Conservation (phyloP, 2,113 vertebrate genomes). For the Atherinomorus stipes region DNA sequence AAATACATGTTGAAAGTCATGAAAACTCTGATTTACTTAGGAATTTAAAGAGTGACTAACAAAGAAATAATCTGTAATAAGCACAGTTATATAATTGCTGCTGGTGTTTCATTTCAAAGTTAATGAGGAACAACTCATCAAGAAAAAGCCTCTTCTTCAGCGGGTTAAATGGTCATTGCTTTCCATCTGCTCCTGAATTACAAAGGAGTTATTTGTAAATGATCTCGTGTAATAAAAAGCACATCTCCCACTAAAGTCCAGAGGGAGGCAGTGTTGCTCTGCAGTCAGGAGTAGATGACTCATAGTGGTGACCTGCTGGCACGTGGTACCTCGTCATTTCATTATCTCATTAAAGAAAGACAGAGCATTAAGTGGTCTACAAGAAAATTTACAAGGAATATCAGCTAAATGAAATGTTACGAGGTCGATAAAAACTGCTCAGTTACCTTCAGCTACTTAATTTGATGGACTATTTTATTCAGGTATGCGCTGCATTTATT, state of each 20-base stretch:
- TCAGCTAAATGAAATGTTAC: conserved; percentile 2
- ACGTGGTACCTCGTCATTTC: conserved; percentile 39
- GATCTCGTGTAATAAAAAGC: too few relatives aligned
- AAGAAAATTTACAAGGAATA: conserved; percentile 17
- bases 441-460: conserved; percentile 16
- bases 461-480: conserved; percentile 53
- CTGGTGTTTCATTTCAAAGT: neutral
- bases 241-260: conserved; percentile 24
- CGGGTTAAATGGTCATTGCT: neutral
- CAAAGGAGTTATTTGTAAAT: too few relatives aligned
- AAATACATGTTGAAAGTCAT: neutral
- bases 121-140: neutral
- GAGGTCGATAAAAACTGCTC: conserved; percentile 34
- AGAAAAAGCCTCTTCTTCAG: neutral
- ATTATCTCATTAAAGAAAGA: conserved; percentile 64
- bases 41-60: neutral
- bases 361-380: conserved; percentile 29
- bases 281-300: conserved; percentile 4
- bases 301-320: conserved; percentile 3
- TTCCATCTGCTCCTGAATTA: neutral
- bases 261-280: conserved; percentile 42
- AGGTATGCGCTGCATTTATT: conserved; percentile 37
- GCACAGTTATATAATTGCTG: too few relatives aligned
- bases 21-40: neutral
- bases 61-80: too few relatives aligned